Evolutionary conservation across 2,113 vertebrate genomes (phyloP).

Genomic region (Protobothrops mucrosquamatus): DNA sequence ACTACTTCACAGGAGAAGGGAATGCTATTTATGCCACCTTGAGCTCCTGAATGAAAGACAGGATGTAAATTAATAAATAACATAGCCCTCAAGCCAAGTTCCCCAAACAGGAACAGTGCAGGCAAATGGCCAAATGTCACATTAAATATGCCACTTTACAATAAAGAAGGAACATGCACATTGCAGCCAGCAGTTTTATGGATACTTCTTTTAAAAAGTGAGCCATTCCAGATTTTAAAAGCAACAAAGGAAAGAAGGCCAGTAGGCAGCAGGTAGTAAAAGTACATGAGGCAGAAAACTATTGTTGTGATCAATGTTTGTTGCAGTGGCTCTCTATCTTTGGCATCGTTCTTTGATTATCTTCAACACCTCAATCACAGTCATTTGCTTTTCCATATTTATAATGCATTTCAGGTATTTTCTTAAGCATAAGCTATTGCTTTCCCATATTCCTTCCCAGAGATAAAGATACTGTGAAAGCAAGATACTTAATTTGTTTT

Average conservation of each 20-base stretch:
- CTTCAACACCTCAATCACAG: background rate
- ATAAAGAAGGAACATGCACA: background rate
- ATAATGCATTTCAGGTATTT: background rate
- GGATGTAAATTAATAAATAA: background rate
- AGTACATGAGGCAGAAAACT: background rate
- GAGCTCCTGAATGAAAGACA: background rate
- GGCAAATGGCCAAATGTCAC: background rate
- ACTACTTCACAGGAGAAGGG: background rate
- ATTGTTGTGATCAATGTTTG: background rate
- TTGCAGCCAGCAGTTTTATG: background rate
- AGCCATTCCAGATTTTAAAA: background rate
- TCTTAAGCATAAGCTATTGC: background rate
- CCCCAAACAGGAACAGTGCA: background rate
- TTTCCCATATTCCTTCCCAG: background rate
- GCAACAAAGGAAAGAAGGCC: background rate
- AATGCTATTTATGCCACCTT: background rate
- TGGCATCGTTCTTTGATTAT: background rate
- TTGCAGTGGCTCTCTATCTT: background rate
- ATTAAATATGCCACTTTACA: background rate
- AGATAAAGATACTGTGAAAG: background rate
- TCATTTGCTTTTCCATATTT: background rate
- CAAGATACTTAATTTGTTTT: background rate
- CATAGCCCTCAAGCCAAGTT: background rate
- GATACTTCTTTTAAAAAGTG: background rate
- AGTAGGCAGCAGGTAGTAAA: background rate